Conservation (phyloP, 92 coral and sea anemone species). For the Porites rus region DNA sequence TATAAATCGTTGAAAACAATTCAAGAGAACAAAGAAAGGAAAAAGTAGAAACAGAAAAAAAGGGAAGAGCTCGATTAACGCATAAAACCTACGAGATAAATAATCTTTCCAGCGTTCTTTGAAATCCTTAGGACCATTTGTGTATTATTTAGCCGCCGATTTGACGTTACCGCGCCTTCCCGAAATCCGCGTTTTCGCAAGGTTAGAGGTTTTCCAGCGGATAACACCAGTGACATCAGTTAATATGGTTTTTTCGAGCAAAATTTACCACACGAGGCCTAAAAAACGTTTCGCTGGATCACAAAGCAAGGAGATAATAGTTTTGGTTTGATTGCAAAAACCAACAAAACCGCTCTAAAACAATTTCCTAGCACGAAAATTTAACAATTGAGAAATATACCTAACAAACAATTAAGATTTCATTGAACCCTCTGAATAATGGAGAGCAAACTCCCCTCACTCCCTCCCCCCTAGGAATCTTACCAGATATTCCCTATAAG, state of each 20-base stretch:
- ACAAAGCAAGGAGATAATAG: too few species aligned
- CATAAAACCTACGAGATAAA: too few species aligned
- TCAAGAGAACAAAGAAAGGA: too few species aligned
- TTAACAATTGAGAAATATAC: slow-evolving; percentile 2
- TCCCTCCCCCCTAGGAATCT: not conserved
- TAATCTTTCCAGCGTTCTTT: too few species aligned
- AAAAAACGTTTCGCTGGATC: not conserved
- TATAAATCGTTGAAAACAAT: not conserved
- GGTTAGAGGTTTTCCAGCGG: not conserved
- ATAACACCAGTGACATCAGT: not conserved
- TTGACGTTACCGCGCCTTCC: slow-evolving; percentile 1
- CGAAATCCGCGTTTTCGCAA: too few species aligned
- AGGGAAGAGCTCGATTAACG: too few species aligned
- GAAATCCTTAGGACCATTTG: too few species aligned
- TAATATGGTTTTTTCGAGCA: too few species aligned
- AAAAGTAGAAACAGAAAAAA: too few species aligned
- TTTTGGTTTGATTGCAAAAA: not conserved
- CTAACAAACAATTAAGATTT: not conserved
- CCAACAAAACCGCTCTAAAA: not conserved
- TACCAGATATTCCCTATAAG: too few species aligned
- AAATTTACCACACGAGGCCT: too few species aligned
- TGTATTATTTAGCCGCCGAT: too few species aligned
- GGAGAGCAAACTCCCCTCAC: not conserved
- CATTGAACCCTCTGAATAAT: not conserved
- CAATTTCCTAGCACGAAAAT: not conserved